Conservation (phyloP, 2,888 invertebrate genomes). For the Mythimna lalbum region DNA sequence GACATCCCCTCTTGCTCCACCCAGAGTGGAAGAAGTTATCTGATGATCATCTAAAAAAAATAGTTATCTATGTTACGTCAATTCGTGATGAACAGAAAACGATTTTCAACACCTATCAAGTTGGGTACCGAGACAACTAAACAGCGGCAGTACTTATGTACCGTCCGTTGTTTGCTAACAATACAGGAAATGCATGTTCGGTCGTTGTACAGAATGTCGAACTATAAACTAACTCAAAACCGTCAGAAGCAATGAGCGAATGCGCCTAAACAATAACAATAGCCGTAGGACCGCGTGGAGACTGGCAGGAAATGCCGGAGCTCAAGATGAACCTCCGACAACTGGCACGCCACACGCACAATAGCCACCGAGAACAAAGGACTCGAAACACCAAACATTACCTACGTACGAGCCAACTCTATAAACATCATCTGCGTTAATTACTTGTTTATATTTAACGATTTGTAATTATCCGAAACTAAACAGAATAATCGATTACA, state of each 20-base stretch:
- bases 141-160: not conserved
- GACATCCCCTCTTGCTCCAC: too few species aligned
- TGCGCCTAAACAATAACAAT: conserved; percentile 79
- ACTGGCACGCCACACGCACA: conserved; percentile 83
- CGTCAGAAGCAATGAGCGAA: conserved; percentile 50
- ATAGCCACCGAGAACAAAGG: conserved; percentile 80
- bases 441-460: conserved; percentile 53
- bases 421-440: conserved; percentile 71
- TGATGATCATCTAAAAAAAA: too few species aligned
- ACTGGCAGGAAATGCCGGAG: conserved; percentile 84
- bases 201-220: conserved; percentile 61
- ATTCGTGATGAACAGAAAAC: not conserved
- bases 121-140: not conserved
- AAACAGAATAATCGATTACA: conserved; percentile 56
- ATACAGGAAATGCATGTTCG: conserved; percentile 44
- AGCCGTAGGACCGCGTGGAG: conserved; percentile 67
- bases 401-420: conserved; percentile 63
- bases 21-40: too few species aligned
- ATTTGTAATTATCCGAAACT: conserved; percentile 54
- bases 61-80: not conserved
- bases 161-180: conserved; percentile 40
- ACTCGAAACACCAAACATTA: conserved; percentile 65
- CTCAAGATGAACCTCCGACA: conserved; percentile 76
- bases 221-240: conserved; percentile 62
- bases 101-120: not conserved